These are phyloP conservation scores for Gracilinanus agilis DNA, from an alignment of 2,113 vertebrate genomes.

Conservation along the genomic window DNA sequence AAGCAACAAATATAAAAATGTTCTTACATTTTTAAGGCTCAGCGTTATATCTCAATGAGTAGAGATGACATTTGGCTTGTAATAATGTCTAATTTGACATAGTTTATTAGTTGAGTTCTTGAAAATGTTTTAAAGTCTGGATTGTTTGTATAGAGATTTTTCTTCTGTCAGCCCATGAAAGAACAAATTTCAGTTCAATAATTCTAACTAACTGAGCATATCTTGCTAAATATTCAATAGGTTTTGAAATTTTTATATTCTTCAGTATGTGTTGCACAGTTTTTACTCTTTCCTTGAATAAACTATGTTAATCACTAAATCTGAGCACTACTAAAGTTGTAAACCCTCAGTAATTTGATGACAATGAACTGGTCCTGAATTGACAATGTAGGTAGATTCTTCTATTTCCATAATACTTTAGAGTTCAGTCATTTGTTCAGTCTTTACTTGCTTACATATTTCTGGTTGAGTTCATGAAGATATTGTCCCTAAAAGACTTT, in stretches of 20 bases:
- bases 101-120: background rate
- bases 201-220: background rate
- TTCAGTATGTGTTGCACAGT: background rate
- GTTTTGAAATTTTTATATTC: background rate
- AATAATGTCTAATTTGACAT: background rate
- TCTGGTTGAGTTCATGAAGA: background rate
- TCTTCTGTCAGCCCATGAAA: background rate
- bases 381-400: background rate
- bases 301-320: background rate
- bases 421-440: background rate
- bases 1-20: background rate
- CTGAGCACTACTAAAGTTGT: background rate
- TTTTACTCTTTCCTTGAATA: background rate
- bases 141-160: background rate
- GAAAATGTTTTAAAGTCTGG: background rate
- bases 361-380: background rate
- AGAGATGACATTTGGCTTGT: background rate
- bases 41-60: background rate
- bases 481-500: background rate
- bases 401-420: background rate
- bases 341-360: background rate
- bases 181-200: background rate
- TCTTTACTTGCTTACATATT: background rate
- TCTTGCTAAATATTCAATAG: background rate
- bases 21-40: background rate